phyloP scores from a whole-genome alignment of 2,797 vertebrate genomes.

The Rhinogobio ventralis region DNA sequence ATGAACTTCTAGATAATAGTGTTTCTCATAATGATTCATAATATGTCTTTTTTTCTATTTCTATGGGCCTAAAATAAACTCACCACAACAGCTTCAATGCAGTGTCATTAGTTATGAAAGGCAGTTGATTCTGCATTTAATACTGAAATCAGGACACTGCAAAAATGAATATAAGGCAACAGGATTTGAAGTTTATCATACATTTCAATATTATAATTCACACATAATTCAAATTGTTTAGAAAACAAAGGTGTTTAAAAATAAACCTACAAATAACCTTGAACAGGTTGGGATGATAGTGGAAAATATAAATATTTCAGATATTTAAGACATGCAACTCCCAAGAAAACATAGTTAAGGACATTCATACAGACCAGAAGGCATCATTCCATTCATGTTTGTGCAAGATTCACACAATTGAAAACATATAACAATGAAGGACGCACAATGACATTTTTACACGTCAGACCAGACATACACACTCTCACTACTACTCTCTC shows the following conservation, averaged over 20 bases:
- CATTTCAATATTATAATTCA: slow-evolving; percentile 35
- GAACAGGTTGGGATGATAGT: slow-evolving; percentile 14
- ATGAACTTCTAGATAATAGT: not conserved
- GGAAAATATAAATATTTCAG: slow-evolving; percentile 55
- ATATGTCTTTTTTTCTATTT: not conserved
- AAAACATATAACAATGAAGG: slow-evolving; percentile 63
- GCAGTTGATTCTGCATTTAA: not conserved
- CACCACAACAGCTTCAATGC: not conserved
- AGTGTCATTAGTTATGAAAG: not conserved
- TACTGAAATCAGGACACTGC: slow-evolving; percentile 12
- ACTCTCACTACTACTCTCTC: slow-evolving; percentile 43
- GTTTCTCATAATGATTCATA: not conserved
- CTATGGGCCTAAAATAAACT: not conserved
- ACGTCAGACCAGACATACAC: slow-evolving; percentile 45
- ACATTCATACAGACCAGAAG: slow-evolving; percentile 56
- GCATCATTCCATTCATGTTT: slow-evolving; percentile 55
- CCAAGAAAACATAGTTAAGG: not conserved
- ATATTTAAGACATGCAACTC: slow-evolving; percentile 29
- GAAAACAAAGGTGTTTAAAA: slow-evolving; percentile 41
- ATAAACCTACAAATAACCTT: slow-evolving; percentile 38
- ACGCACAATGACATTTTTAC: slow-evolving; percentile 26
- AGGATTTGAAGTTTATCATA: slow-evolving; percentile 26
- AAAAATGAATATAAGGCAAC: slow-evolving; percentile 35
- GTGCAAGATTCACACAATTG: slow-evolving; percentile 65
- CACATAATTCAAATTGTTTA: slow-evolving; percentile 36